These are phyloP conservation scores for Agrochola lychnidis DNA, from an alignment of 2,888 invertebrate genomes.

Conservation along the genomic window DNA sequence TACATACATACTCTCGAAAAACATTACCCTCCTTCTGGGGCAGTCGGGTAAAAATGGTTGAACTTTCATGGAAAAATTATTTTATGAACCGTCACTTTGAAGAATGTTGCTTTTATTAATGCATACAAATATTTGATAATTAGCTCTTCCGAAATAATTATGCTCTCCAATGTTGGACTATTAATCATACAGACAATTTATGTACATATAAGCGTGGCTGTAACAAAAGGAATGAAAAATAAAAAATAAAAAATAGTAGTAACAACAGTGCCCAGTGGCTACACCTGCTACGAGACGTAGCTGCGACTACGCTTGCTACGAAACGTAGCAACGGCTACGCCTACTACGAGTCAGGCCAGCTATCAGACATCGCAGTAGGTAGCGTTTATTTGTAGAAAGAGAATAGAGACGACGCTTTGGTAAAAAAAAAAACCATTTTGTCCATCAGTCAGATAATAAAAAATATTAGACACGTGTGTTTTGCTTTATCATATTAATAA, in stretches of 20 bases:
- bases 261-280: not conserved
- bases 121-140: too few species aligned
- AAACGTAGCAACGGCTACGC: not conserved
- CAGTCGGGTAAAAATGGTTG: too few species aligned
- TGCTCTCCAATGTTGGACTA: not conserved
- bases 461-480: too few species aligned
- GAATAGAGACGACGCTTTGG: not conserved
- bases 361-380: not conserved
- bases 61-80: not conserved
- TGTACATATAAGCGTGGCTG: not conserved
- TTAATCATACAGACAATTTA: not conserved
- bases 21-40: too few species aligned
- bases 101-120: not conserved
- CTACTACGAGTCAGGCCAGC: not conserved
- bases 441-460: too few species aligned
- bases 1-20: too few species aligned
- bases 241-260: not conserved
- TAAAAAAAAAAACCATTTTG: too few species aligned
- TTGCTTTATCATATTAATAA: too few species aligned
- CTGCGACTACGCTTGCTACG: not conserved
- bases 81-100: not conserved
- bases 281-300: not conserved
- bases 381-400: too few species aligned
- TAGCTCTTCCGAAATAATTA: not conserved
- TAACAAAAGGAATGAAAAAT: too few species aligned